These are phyloP conservation scores for Sinelater perroti DNA, from an alignment of 2,888 invertebrate genomes.

Conservation along the genomic window DNA sequence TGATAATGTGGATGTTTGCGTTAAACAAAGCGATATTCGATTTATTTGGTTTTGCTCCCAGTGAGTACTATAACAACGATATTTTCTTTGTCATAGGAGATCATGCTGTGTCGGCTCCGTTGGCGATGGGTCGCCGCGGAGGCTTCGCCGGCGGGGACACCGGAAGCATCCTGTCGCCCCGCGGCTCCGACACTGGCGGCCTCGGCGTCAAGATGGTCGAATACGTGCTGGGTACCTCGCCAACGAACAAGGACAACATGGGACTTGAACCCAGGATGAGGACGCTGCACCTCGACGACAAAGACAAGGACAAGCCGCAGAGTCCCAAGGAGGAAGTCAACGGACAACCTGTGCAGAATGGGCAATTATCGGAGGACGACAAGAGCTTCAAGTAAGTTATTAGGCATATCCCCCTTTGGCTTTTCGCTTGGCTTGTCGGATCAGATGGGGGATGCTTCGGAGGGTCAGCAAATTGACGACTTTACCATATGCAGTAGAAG, in stretches of 20 bases:
- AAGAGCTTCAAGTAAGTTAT: conserved; percentile 87
- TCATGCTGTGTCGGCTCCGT: conserved; percentile 75
- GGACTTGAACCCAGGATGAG: conserved; percentile 72
- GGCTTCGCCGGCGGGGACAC: conserved; percentile 68
- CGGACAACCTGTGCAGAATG: conserved; percentile 62
- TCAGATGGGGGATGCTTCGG: too few species aligned
- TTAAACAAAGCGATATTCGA: background rate
- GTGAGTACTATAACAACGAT: too few species aligned
- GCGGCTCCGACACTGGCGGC: conserved; percentile 84
- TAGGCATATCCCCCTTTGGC: too few species aligned
- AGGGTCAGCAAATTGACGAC: too few species aligned
- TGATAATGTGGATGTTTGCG: background rate
- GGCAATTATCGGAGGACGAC: conserved; percentile 70
- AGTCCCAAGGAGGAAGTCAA: conserved; percentile 64
- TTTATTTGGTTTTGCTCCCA: too few species aligned
- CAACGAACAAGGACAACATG: conserved; percentile 77
- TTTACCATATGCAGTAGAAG: too few species aligned
- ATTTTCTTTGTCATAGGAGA: conserved; percentile 60
- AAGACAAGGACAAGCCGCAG: conserved; percentile 67
- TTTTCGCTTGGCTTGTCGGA: conserved; percentile 18
- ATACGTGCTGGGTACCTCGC: conserved; percentile 93
- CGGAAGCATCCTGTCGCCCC: conserved; percentile 75
- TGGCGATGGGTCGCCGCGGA: conserved; percentile 78
- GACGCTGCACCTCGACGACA: conserved; percentile 68
- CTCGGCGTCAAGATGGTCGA: conserved; percentile 98